Evolutionary conservation across 2,888 invertebrate species (phyloP).

Genomic region (Himalopsyche japonica): DNA sequence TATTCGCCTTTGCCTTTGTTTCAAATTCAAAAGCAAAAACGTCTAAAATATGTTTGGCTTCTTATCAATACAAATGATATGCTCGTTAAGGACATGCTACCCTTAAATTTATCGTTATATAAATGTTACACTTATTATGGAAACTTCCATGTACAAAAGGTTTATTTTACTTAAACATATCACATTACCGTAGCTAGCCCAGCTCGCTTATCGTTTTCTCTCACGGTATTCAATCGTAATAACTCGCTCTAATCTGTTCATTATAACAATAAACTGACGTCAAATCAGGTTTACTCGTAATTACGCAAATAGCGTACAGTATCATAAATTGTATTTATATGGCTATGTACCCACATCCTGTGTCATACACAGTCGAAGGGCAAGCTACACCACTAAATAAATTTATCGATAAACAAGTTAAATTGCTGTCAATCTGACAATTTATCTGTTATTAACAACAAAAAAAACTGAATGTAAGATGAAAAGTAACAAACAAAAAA

Average conservation of each 20-base stretch:
- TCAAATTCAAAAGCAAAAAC: not conserved
- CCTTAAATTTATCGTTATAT: not conserved
- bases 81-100: conserved; percentile 38
- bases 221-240: not conserved
- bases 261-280: too few relatives aligned
- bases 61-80: conserved; percentile 39
- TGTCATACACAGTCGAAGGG: too few relatives aligned
- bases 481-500: too few relatives aligned
- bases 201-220: not conserved
- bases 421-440: too few relatives aligned
- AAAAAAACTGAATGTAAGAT: too few relatives aligned
- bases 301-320: too few relatives aligned
- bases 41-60: conserved; percentile 33
- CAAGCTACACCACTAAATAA: too few relatives aligned
- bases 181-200: not conserved
- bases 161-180: not conserved
- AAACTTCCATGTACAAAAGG: conserved; percentile 6
- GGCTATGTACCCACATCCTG: too few relatives aligned
- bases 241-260: not conserved
- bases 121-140: not conserved
- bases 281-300: too few relatives aligned
- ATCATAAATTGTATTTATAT: too few relatives aligned
- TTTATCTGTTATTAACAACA: too few relatives aligned
- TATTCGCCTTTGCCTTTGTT: conserved; percentile 3
- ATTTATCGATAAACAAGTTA: too few relatives aligned